phyloP scores from a whole-genome alignment of 1,140 invertebrate species.

The Drosophila athabasca region DNA sequence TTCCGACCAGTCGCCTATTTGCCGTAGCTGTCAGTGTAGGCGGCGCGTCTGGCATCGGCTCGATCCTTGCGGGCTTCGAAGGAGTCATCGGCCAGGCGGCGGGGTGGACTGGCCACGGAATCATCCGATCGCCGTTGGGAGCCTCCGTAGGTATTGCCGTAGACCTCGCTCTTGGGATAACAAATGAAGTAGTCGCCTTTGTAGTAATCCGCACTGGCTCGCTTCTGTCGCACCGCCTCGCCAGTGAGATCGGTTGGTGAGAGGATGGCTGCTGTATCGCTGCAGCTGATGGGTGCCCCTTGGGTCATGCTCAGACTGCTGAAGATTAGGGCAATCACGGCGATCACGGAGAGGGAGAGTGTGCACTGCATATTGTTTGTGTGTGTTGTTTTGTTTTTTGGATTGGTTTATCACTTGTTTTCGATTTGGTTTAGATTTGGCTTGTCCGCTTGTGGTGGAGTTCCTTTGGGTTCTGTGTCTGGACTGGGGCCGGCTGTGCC shows the following conservation, averaged over 20 bases:
- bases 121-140: slow-evolving; percentile 52
- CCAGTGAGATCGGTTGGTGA: slow-evolving; percentile 58
- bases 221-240: slow-evolving; percentile 54
- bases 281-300: slow-evolving; percentile 29
- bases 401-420: neutral
- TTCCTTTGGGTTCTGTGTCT: slow-evolving; percentile 66
- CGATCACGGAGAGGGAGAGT: slow-evolving; percentile 22
- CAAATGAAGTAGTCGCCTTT: slow-evolving; percentile 62
- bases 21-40: slow-evolving; percentile 59
- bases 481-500: slow-evolving; percentile 1
- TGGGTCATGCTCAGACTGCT: slow-evolving; percentile 19
- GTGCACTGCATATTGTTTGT: slow-evolving; percentile 46
- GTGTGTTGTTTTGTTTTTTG: slow-evolving; percentile 1
- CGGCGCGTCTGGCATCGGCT: slow-evolving; percentile 57
- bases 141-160: slow-evolving; percentile 27
- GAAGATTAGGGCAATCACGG: slow-evolving; percentile 28
- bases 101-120: slow-evolving; percentile 11
- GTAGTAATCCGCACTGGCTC: slow-evolving; percentile 48
- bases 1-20: slow-evolving; percentile 31
- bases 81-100: slow-evolving; percentile 31
- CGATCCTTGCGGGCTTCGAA: slow-evolving; percentile 47
- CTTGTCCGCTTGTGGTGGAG: slow-evolving; percentile 36
- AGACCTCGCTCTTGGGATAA: slow-evolving; percentile 68
- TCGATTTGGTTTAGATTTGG: neutral
- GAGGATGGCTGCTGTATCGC: slow-evolving; percentile 14